Percentiles rank a stretch among this genome's conserved stretches.
These are phyloP conservation scores for Agrotis segetum DNA, from an alignment of 2,888 invertebrate species.

Conservation along the genomic window DNA sequence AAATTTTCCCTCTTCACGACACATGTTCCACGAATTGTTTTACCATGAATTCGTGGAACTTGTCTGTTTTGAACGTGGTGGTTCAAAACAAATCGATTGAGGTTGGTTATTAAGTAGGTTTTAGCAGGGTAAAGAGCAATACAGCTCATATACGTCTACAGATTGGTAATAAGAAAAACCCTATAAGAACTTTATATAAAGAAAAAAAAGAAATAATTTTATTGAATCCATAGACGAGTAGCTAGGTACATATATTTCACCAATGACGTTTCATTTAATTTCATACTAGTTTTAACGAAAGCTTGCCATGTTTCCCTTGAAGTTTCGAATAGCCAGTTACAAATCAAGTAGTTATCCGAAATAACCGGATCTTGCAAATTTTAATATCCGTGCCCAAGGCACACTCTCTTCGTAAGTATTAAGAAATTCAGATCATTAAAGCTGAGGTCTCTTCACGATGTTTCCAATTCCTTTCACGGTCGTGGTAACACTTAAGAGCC, in stretches of 20 bases:
- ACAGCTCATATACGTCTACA: conserved; percentile 18
- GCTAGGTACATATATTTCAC: no score
- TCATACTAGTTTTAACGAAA: no score
- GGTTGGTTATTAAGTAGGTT: neutral
- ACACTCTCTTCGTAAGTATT: neutral
- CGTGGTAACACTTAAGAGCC: conserved; percentile 1
- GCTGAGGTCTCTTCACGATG: neutral
- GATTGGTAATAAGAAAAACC: neutral
- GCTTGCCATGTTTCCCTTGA: neutral
- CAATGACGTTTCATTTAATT: neutral
- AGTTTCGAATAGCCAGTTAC: neutral
- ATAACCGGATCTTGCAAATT: neutral
- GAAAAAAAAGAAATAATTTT: neutral
- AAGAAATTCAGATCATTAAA: neutral
- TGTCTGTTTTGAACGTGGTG: conserved; percentile 19
- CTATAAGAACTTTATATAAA: no score
- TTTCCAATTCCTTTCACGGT: neutral
- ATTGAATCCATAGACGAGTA: no score
- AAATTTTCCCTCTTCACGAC: conserved; percentile 33
- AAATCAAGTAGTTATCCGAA: conserved; percentile 14
- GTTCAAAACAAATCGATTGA: conserved; percentile 28
- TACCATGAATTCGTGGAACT: conserved; percentile 28
- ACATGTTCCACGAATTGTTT: no score
- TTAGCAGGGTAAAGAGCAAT: neutral
- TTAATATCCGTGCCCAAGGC: neutral